A percentile compares a stretch with the other conserved stretches of the same genome.
Evolutionary conservation across 2,888 invertebrate genomes (phyloP).

Genomic region (Hanleya hanleyi): DNA sequence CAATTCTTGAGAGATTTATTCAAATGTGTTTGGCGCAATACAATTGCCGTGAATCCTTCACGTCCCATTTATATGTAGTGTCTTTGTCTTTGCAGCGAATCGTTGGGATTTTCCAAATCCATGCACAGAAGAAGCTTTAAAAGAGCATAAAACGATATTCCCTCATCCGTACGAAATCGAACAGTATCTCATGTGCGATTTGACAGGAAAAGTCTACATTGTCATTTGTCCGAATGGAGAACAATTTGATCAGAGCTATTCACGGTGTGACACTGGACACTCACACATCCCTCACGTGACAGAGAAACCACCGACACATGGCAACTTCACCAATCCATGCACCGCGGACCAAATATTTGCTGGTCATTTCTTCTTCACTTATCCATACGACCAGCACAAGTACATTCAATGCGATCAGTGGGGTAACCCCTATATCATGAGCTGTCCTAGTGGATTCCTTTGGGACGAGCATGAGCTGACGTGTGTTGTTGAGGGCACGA

Average conservation of each 20-base stretch:
- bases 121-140: slow-evolving; percentile 42
- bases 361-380: background rate
- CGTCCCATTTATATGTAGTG: no score
- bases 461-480: background rate
- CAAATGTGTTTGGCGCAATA: no score
- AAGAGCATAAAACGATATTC: slow-evolving; percentile 40
- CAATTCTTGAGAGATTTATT: no score
- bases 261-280: slow-evolving; percentile 30
- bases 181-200: slow-evolving; percentile 53
- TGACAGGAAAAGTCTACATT: slow-evolving; percentile 48
- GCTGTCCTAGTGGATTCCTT: background rate
- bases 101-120: slow-evolving; percentile 43
- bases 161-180: slow-evolving; percentile 45
- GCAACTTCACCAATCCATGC: background rate
- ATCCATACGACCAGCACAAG: background rate
- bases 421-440: background rate
- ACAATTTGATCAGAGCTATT: slow-evolving; percentile 40
- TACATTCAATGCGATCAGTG: background rate
- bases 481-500: slow-evolving; percentile 15
- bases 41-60: no score
- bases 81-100: no score
- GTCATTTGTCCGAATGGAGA: slow-evolving; percentile 50
- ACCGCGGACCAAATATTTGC: background rate
- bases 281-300: background rate
- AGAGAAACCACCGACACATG: background rate